Evolutionary conservation across 1,140 invertebrate genomes (phyloP), one percentile per base, ranked within the genome.

Genomic region (Drepana arcuata): DNA sequence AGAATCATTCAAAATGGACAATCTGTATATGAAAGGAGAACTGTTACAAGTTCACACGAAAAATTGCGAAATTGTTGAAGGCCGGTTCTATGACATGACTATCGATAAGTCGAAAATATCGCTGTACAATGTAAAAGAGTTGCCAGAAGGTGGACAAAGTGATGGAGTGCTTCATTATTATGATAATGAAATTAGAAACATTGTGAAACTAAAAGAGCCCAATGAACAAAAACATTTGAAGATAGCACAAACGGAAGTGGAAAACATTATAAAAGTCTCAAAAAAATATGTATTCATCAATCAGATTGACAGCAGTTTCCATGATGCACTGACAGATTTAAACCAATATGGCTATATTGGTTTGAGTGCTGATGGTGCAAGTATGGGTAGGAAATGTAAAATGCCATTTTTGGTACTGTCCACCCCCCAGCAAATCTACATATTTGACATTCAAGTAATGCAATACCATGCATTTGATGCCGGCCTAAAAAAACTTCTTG

Each of bases 381-480:
- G 63, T 16, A 78, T 80, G 66, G 82, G 82, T 2, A 62, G 84
- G 10, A 81, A 81, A 53, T 83, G 75, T 41, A 83, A 82, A 48
- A 72, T 84, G 61, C 78, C 79, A 27, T 73, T 85, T 31, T 39
- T 85, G 16, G 72, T 78, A 1, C 10, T 84, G 15, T 72, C 79
- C n/a, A 84, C 79, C 18, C 69, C 75, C 18, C 39, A 64, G 6
- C 73, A 84, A 40, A 83, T 84, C 14, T 85, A 84, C 42, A 84
- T 85, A 35, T 85, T 85, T 66, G 83, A 85, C 42, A 73, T 69
- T 6, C 70, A 84, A 52, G 69, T 71, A n/a, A 69, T 84, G 64
- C 77, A 83, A 26, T 66, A 71, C 31, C 72, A 69, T 59, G 74
- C 69, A 11, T 85, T 85, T 67, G 65, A 78, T 44, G 67, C 61